Conservation (phyloP, 2,888 invertebrate genomes). For the Melanotus villosus region DNA sequence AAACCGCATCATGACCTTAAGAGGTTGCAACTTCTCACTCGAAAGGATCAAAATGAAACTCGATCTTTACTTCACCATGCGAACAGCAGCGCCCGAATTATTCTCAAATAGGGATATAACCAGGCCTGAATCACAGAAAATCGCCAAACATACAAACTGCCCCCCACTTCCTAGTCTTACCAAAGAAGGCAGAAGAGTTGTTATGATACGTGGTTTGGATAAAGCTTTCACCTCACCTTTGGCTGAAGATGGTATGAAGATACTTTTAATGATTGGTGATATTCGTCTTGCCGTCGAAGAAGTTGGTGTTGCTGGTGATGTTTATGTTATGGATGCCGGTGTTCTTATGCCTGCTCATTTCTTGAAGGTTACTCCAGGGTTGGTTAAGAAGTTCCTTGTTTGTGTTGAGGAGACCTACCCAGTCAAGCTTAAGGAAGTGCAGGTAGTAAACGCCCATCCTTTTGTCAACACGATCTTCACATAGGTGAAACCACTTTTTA, state of each 20-base stretch:
- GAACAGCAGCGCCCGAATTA: slow-evolving; percentile 86
- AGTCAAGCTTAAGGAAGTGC: slow-evolving; percentile 89
- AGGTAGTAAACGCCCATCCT: slow-evolving; percentile 87
- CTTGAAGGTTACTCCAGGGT: slow-evolving; percentile 85
- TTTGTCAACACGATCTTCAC: slow-evolving; percentile 87
- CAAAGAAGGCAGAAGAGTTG: slow-evolving; percentile 83
- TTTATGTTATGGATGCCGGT: slow-evolving; percentile 85
- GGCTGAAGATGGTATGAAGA: slow-evolving; percentile 84
- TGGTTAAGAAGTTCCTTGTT: slow-evolving; percentile 88
- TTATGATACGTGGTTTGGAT: slow-evolving; percentile 80
- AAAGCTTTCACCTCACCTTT: slow-evolving; percentile 81
- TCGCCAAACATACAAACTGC: slow-evolving; percentile 76
- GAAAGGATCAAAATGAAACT: slow-evolving; percentile 89
- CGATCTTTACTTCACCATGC: slow-evolving; percentile 92
- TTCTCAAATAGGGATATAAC: slow-evolving; percentile 83
- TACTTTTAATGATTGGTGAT: slow-evolving; percentile 89
- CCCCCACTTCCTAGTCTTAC: slow-evolving; percentile 88
- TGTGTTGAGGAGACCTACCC: slow-evolving; percentile 92
- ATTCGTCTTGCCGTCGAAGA: slow-evolving; percentile 83
- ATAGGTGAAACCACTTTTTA: slow-evolving; percentile 89
- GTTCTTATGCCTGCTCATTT: slow-evolving; percentile 86
- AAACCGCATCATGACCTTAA: too few species aligned
- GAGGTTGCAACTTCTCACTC: slow-evolving; percentile 89
- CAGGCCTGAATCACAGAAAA: slow-evolving; percentile 79
- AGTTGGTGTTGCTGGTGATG: slow-evolving; percentile 87